Evolutionary conservation across 1,140 invertebrate species (phyloP), one percentile per base, ranked within the genome.

Genomic region (Pseudomyrmex sp.): DNA sequence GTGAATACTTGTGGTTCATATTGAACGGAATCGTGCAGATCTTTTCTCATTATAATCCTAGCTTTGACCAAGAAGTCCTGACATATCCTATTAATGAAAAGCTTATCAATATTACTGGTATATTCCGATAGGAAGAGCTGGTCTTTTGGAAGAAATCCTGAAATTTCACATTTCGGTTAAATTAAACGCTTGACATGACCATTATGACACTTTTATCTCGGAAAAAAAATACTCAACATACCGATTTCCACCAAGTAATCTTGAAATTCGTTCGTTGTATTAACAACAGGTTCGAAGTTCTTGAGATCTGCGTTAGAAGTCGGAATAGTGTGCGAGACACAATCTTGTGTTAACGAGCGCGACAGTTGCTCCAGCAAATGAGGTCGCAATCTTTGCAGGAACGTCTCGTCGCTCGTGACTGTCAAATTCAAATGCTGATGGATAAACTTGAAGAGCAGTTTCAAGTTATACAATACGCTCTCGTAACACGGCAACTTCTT

Each of bases 11-110:
- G 88, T 58, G 93, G 88, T 26, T 93, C 92, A 46, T 96, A 93
- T 84, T 95, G 95, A 72, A 97, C 95, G 68, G 97, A 97, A 82
- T 97, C 96, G 91, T 98, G 97, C 48, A 98, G 94, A 93, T 98
- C 97, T 90, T 97, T 96, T 75, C 96, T 96, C 95, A 98, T 97
- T 26, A 98, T 96, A 84, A 94, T 94, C 59, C 96, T 94, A 0
- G 98, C 97, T 85, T 94, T 95, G 46, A 96, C 95, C 35, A 98
- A 90, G 62, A 98, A 96, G 75, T 96, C 95, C 88, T 97, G 95
- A 88, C 97, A 97, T 73, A 97, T 96, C 92, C 98, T 97, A 86
- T 97, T 96, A 52, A 97, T 96, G 94, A 97, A 98, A 26, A 98
- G 93, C 7, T 96, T 93, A 90, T 98, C 97, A 56, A 98, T 96